These are phyloP conservation scores for Drosophila baimaii DNA, from an alignment of 1,140 invertebrate species.

Conservation along the genomic window DNA sequence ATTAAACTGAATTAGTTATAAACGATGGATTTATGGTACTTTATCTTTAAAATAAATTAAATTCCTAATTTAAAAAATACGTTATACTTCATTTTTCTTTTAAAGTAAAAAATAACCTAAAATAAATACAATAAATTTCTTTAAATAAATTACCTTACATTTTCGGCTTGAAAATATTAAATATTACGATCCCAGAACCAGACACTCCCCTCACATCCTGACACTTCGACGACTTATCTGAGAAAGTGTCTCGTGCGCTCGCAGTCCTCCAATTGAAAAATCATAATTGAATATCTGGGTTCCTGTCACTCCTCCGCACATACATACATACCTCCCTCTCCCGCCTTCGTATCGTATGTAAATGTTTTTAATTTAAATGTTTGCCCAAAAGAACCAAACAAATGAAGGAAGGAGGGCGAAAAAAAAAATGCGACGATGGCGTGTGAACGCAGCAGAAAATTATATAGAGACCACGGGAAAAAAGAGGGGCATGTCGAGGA, in stretches of 20 bases:
- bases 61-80: too few species aligned
- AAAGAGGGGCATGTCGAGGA: slow-evolving; percentile 4
- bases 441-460: slow-evolving; percentile 81
- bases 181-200: neutral
- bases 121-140: neutral
- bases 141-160: neutral
- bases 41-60: too few species aligned
- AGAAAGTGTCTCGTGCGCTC: slow-evolving; percentile 54
- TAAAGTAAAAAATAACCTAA: too few species aligned
- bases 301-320: slow-evolving; percentile 56
- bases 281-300: slow-evolving; percentile 79
- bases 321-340: neutral
- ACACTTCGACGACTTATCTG: slow-evolving; percentile 58
- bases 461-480: slow-evolving; percentile 54
- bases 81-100: too few species aligned
- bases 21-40: too few species aligned
- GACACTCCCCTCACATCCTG: slow-evolving; percentile 8
- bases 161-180: neutral
- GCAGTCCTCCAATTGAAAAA: slow-evolving; percentile 62
- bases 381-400: slow-evolving; percentile 70
- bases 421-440: slow-evolving; percentile 79
- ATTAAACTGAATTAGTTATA: too few species aligned
- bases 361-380: slow-evolving; percentile 83
- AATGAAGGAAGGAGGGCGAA: slow-evolving; percentile 15
- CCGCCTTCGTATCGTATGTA: slow-evolving; percentile 55